Evolutionary conservation across 2,797 vertebrate genomes (phyloP), one percentile per base, ranked within the genome.

Genomic region (Antennarius maculatus): DNA sequence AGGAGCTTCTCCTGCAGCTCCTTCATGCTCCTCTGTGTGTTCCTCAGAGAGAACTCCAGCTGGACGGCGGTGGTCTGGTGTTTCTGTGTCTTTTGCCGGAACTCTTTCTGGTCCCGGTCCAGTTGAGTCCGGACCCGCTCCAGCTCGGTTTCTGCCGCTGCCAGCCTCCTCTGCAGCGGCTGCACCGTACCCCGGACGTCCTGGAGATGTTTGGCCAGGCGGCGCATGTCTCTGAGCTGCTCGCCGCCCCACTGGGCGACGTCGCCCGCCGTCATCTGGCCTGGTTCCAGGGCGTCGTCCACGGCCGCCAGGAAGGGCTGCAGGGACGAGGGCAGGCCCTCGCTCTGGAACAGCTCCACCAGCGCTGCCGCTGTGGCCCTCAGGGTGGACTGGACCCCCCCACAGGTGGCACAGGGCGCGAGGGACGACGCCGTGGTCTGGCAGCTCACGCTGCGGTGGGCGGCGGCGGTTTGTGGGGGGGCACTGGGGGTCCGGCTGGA

Each of bases 311-410:
- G 86, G 64, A 97, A 94, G 18, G 77, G 92, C 89, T 92, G 85
- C 46, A 98, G 91, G 28, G 95, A 94, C 0, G 95, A 99, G 41
- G 96, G 95, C 79, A 99, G 88, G 61, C 95, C 96, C 81, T 98
- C 95, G 51, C 87, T 92, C 83, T 74, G 89, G 75, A 96, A 96
- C 71, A 99, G 77, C 54, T 87, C 72, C 31, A 93, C 80, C 58
- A 98, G 76, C 65, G 89, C 86, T 12, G 95, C 94, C 0, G 95
- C 95, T 69, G 93, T 87, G 23, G 23, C 23, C 16, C 18, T 85
- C 64, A 98, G 85, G 77, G 88, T 76, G 11, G 82, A 83, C 79
- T 97, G 97, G 15, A 94, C 82, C 0, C 85, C 80, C 61, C 86
- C 69, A 13, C 97, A 99, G 0, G 89, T 86, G 2, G 92, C 83